Base-by-base conservation (phyloP, 2,113 vertebrate species). In the Kryptolebias marmoratus region DNA sequence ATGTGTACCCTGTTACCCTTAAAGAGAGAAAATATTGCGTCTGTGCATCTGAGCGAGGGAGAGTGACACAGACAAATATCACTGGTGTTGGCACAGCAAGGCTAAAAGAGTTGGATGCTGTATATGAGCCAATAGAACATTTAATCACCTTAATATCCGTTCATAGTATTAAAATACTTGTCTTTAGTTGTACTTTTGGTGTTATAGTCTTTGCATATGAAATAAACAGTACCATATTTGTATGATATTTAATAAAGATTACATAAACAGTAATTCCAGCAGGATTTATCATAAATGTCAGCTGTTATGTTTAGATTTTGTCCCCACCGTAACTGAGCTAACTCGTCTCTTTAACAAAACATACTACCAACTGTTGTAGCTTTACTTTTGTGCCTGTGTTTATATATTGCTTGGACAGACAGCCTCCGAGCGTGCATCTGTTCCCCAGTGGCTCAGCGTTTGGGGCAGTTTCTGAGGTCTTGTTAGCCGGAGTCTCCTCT, bases 391-490 rank as follows among this genome's bases (percentile, higher is more conserved):
- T 76, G 28, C 53, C 18, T 75, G 49, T 68, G 62, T 66, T n/a
- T 66, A 18, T 66, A 42, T 79, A 42, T 79, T 53, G 30, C 18
- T 12, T 66, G 5, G 59, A 8, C 82, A 98, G 97, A 80, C 97
- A 99, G 76, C 96, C 97, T 0, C 79, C 84, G 44, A 93, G 93
- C 72, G 93, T 98, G 55, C 94, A 91, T 54, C 88, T 99, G 65
- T 98, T 98, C 80, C 92, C 95, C 60, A 95, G 90, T 63, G 80
- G 83, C 45, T 73, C 91, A 39, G 90, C 91, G 5, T 97, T 95
- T 80, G 80, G 85, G 65, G 92, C 93, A 9, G 95, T 95, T 12
- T 86, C 93, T 48, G 86, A 88, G 80, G 93, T 93, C 59, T 87
- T 98, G 57, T 73, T 83, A 50, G 90, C 91, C 73, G 95, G 94